These are phyloP conservation scores for Tetragnatha versicolor DNA, from an alignment of 1,140 invertebrate species.

Conservation along the genomic window DNA sequence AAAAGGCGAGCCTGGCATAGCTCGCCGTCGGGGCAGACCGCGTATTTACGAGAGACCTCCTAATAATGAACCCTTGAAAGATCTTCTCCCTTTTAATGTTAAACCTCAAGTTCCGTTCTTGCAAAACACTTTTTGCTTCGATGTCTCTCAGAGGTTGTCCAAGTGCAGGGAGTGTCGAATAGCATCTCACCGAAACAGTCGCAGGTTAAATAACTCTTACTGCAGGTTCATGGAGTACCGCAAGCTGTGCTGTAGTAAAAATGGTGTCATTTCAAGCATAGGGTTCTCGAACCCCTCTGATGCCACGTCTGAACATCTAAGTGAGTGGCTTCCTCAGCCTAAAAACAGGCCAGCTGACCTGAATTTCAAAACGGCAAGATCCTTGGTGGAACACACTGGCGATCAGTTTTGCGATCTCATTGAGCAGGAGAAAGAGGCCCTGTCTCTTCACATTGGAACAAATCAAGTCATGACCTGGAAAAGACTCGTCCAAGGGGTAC, in stretches of 20 bases:
- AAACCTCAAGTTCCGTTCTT: slow-evolving; percentile 75
- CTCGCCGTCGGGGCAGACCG: slow-evolving; percentile 14
- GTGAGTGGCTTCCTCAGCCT: slow-evolving; percentile 75
- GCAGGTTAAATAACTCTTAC: slow-evolving; percentile 88
- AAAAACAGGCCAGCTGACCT: slow-evolving; percentile 74
- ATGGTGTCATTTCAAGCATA: slow-evolving; percentile 84
- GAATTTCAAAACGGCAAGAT: slow-evolving; percentile 87
- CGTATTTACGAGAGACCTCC: not conserved
- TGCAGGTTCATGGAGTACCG: slow-evolving; percentile 96
- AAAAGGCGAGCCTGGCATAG: not conserved
- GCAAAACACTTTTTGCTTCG: slow-evolving; percentile 81
- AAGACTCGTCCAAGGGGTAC: slow-evolving; percentile 89
- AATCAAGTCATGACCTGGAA: slow-evolving; percentile 87
- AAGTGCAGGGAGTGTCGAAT: slow-evolving; percentile 91
- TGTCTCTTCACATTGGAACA: slow-evolving; percentile 73
- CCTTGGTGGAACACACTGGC: slow-evolving; percentile 87
- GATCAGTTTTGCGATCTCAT: slow-evolving; percentile 96
- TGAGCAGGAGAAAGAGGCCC: slow-evolving; percentile 87
- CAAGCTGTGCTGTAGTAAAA: slow-evolving; percentile 85
- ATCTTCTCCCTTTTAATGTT: slow-evolving; percentile 62
- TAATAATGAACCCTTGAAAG: not conserved
- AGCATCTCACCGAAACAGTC: slow-evolving; percentile 80
- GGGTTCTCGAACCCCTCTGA: slow-evolving; percentile 94
- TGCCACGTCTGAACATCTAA: slow-evolving; percentile 84
- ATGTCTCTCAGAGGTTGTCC: slow-evolving; percentile 83